Evolutionary conservation across 2,797 vertebrate species (phyloP).

Genomic region (Microctenopoma steveboyesi): DNA sequence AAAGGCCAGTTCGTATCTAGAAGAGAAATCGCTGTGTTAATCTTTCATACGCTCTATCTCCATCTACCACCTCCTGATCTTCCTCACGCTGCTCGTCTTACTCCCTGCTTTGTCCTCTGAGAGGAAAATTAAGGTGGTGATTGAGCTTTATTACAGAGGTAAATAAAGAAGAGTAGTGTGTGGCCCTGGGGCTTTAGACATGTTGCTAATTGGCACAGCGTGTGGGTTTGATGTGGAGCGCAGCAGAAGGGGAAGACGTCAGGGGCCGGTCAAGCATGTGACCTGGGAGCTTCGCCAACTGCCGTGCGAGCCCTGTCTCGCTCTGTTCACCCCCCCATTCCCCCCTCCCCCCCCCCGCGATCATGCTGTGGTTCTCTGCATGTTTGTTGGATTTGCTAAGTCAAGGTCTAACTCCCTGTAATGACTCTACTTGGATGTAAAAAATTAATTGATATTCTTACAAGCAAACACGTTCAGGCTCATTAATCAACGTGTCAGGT

Average conservation of each 20-base stretch:
- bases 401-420: conserved; percentile 90
- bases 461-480: conserved; percentile 87
- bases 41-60: conserved; percentile 36
- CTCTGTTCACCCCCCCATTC: conserved; percentile 13
- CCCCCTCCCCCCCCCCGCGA: conserved; percentile 16
- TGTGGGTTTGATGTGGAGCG: conserved; percentile 70
- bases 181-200: conserved; percentile 58
- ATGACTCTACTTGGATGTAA: conserved; percentile 85
- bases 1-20: conserved; percentile 74
- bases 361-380: conserved; percentile 60
- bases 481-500: conserved; percentile 89
- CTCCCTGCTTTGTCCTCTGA: conserved; percentile 68
- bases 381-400: conserved; percentile 80
- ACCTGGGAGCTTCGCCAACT: conserved; percentile 65
- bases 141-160: conserved; percentile 77
- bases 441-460: conserved; percentile 88
- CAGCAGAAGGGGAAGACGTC: conserved; percentile 55
- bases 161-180: conserved; percentile 72
- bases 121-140: conserved; percentile 71
- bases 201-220: conserved; percentile 75
- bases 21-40: conserved; percentile 74
- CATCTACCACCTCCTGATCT: conserved; percentile 62
- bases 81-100: conserved; percentile 35
- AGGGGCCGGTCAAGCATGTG: conserved; percentile 59
- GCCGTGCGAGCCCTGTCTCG: conserved; percentile 34